phyloP scores from a whole-genome alignment of 2,113 vertebrate species.

The Odocoileus hemionus region DNA sequence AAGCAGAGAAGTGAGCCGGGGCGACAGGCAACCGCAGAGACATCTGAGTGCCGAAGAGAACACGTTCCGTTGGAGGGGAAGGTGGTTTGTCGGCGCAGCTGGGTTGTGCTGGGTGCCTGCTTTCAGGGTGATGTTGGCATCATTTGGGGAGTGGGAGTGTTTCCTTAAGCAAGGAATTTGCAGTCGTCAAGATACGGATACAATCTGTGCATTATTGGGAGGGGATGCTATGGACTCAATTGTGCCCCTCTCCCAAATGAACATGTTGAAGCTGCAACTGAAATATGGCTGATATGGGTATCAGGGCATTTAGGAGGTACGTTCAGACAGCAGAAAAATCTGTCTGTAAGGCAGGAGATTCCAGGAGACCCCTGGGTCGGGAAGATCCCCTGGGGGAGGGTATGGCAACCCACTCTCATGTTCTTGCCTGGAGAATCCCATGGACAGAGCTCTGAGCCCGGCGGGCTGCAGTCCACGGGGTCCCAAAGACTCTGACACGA shows the following conservation, averaged over 20 bases:
- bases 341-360: background rate
- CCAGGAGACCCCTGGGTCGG: background rate
- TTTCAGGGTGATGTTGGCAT: background rate
- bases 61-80: rapidly evolving
- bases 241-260: background rate
- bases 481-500: background rate
- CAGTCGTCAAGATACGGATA: background rate
- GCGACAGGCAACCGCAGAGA: background rate
- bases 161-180: background rate
- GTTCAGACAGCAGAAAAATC: background rate
- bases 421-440: background rate
- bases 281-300: background rate
- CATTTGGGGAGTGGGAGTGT: background rate
- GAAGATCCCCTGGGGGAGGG: background rate
- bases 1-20: slow-evolving; percentile 8
- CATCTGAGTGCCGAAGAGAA: rapidly evolving
- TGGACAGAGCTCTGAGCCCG: background rate
- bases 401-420: background rate
- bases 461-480: background rate
- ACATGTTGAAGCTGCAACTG: background rate
- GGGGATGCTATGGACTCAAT: background rate
- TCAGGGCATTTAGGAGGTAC: background rate
- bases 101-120: background rate
- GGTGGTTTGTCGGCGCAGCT: rapidly evolving
- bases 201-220: background rate